Evolutionary conservation across 2,113 vertebrate species (phyloP), one percentile per base, ranked within the genome.

Genomic region (Coptodon bakossiorum): DNA sequence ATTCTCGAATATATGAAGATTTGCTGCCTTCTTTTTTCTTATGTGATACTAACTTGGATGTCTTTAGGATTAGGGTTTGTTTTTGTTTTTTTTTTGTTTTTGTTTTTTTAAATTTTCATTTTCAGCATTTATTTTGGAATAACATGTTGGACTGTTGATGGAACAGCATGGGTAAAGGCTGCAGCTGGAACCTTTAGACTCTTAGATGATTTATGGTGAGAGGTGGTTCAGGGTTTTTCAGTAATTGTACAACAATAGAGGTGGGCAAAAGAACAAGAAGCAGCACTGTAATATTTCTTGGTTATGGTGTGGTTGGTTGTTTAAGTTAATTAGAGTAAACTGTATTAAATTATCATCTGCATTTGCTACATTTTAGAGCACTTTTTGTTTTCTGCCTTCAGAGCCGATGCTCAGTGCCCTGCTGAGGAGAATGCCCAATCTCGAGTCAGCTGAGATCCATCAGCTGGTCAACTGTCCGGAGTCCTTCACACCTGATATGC

Each of bases 391-490:
- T 86, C 9, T 63, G 2, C 40, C 27, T 88, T 4, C 92, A 99
- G 98, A 98, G 88, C 98, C 99, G 0, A 97, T 99, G 83, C 91
- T 99, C 91, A 97, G 95, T 24, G 96, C 98, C 45, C 95, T 99
- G 53, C 95, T 99, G 91, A 97, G 97, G 54, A 95, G 97, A 89
- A 98, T 99, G 98, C 98, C 98, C 0, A 89, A 89, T 17, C 85
- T 99, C 54, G 98, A 99, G 88, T 91, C 96, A 2, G 95, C 98
- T 87, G 98, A 99, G 96, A 98, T 99, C 90, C 90, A 98, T 90
- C 98, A 98, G 96, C 90, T 99, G 76, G 97, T 99, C 88, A 99
- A 99, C 83, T 99, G 98, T 94, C 99, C 98, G 0, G 98, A 99
- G 93, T 98, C 98, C 90, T 99, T 99, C 94, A 99, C 98, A 1